A percentile compares a stretch with the other conserved stretches of the same genome.
Conservation (phyloP, 2,797 vertebrate species). For the Syngnathus acus region DNA sequence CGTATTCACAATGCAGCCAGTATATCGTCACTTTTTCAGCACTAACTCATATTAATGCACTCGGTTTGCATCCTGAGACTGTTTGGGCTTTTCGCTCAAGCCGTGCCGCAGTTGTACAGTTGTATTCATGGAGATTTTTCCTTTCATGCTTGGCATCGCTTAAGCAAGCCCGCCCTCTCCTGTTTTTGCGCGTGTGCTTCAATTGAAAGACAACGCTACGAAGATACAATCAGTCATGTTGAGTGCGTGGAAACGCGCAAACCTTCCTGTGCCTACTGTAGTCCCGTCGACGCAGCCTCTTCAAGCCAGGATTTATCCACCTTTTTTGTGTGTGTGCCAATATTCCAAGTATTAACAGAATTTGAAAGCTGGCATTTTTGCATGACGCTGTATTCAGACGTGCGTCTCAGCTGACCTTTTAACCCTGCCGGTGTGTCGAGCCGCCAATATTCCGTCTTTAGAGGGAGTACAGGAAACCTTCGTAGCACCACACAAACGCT, state of each 20-base stretch:
- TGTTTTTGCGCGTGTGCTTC: conserved; percentile 24
- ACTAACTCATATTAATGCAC: conserved; percentile 34
- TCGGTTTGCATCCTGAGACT: conserved; percentile 30
- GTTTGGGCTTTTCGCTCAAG: conserved; percentile 4
- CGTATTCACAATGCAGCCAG: conserved; percentile 15
- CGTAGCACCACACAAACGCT: not conserved
- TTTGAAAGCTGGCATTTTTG: not conserved
- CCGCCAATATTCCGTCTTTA: not conserved
- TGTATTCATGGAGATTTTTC: conserved; percentile 66
- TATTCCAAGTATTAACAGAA: not conserved
- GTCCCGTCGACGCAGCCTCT: conserved; percentile 9
- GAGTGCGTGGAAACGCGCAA: conserved; percentile 49
- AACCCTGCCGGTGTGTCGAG: not conserved
- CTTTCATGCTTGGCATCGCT: conserved; percentile 45
- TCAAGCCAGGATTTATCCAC: not conserved
- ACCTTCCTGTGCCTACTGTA: conserved; percentile 59
- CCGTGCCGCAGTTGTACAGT: conserved; percentile 42
- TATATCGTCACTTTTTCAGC: conserved; percentile 22
- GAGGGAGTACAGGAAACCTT: not conserved
- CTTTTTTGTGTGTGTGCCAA: not conserved
- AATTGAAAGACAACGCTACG: conserved; percentile 18
- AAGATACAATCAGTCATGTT: conserved; percentile 62
- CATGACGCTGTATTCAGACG: too few relatives aligned
- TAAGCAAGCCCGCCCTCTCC: conserved; percentile 17
- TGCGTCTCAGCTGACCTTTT: not conserved